A percentile compares a stretch with the other conserved stretches of the same genome.
Evolutionary conservation across 2,888 invertebrate genomes (phyloP).

Genomic region (Endomychus coccineus): DNA sequence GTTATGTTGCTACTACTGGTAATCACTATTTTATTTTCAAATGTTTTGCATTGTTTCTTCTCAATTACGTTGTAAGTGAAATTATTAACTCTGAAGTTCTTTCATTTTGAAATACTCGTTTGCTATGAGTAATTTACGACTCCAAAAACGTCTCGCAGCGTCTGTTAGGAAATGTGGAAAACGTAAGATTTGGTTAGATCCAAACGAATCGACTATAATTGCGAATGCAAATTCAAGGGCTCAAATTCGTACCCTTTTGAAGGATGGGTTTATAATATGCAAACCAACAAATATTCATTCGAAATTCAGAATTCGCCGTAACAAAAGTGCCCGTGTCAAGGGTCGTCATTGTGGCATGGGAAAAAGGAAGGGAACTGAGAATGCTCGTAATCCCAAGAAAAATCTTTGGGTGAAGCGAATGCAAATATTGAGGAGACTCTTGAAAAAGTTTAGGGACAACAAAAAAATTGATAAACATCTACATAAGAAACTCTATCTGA

Average conservation of each 20-base stretch:
- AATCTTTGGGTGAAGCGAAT: slow-evolving; percentile 84
- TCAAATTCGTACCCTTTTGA: slow-evolving; percentile 92
- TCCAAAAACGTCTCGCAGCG: slow-evolving; percentile 97
- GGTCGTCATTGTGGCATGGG: slow-evolving; percentile 96
- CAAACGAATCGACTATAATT: slow-evolving; percentile 97
- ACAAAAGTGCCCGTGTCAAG: slow-evolving; percentile 88
- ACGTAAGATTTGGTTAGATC: slow-evolving; percentile 98
- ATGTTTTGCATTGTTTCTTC: no score
- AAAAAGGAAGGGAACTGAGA: slow-evolving; percentile 96
- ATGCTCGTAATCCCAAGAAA: slow-evolving; percentile 69
- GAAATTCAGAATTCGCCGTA: slow-evolving; percentile 88
- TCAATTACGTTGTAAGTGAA: no score
- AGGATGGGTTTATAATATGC: slow-evolving; percentile 97
- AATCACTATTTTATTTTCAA: no score
- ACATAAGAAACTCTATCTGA: slow-evolving; percentile 73
- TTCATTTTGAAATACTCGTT: no score
- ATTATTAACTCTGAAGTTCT: no score
- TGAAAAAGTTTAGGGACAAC: slow-evolving; percentile 88
- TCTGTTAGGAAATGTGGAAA: slow-evolving; percentile 95
- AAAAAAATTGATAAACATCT: slow-evolving; percentile 97
- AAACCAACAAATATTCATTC: slow-evolving; percentile 97
- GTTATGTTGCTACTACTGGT: no score
- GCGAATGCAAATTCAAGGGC: slow-evolving; percentile 97
- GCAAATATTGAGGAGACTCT: slow-evolving; percentile 83
- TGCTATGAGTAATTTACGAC: slow-evolving; percentile 38